These are phyloP conservation scores for Microchrysa polita DNA, from an alignment of 2,888 invertebrate species.

Conservation along the genomic window DNA sequence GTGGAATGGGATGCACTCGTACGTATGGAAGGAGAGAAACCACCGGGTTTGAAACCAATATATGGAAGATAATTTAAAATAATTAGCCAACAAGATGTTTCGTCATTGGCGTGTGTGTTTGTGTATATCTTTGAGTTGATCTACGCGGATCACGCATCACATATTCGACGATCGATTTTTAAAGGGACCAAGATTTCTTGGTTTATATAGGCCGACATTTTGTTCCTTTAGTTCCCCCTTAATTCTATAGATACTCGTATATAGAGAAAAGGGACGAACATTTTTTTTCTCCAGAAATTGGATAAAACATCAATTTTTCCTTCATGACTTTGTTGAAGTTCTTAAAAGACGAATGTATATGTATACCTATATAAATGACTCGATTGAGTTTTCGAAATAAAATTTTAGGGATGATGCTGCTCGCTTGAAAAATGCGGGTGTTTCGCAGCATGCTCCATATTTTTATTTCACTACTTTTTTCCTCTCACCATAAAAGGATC, in stretches of 20 bases:
- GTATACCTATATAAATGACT: too few species aligned
- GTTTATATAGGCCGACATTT: neutral
- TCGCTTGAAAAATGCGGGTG: neutral
- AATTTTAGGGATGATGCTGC: constrained; percentile 21
- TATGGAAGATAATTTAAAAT: constrained; percentile 48
- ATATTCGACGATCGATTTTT: neutral
- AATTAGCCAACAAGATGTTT: constrained; percentile 49
- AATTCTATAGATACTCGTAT: neutral
- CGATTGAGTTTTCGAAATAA: too few species aligned
- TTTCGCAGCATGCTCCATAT: constrained; percentile 2
- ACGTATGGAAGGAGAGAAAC: constrained; percentile 25
- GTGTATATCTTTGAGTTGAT: neutral
- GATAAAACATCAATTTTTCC: constrained; percentile 15
- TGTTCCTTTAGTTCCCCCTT: neutral
- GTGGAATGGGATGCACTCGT: neutral
- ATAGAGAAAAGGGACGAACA: neutral
- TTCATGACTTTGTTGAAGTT: neutral
- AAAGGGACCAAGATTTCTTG: neutral
- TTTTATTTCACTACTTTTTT: constrained; percentile 36
- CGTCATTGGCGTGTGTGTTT: constrained; percentile 45
- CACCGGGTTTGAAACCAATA: constrained; percentile 1
- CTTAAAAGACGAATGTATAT: neutral
- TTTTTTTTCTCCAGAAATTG: constrained; percentile 10
- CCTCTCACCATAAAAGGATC: constrained; percentile 11
- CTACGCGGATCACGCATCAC: neutral